Conservation (phyloP, 2,888 invertebrate species). For the Anthophora plumipes region DNA sequence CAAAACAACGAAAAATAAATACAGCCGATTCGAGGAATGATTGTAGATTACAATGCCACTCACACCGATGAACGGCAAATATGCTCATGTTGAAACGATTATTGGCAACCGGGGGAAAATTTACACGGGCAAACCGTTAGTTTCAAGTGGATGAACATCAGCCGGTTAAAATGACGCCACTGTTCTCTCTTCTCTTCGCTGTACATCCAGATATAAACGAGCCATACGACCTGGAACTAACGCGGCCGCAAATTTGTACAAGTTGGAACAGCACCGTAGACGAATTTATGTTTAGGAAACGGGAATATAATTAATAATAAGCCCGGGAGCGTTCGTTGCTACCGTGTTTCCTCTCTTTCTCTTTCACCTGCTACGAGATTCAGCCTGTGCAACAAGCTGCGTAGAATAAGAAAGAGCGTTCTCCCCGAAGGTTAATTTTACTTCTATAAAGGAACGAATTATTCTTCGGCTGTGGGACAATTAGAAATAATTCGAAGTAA, state of each 20-base stretch:
- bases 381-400: not conserved
- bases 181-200: constrained; percentile 8
- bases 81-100: constrained; percentile 29
- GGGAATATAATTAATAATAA: constrained; percentile 48
- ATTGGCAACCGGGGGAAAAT: constrained; percentile 42
- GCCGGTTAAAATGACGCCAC: constrained; percentile 50
- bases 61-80: constrained; percentile 20
- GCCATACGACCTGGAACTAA: constrained; percentile 54
- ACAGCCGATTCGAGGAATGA: constrained; percentile 4
- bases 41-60: constrained; percentile 23
- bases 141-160: constrained; percentile 49
- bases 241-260: constrained; percentile 57
- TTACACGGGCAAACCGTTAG: constrained; percentile 53
- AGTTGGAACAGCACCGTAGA: constrained; percentile 33
- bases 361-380: not conserved
- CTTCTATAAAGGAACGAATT: no score
- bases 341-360: not conserved
- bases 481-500: no score
- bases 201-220: constrained; percentile 40
- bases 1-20: not conserved
- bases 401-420: not conserved
- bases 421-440: no score
- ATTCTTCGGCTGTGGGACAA: no score
- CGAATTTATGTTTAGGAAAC: constrained; percentile 35
- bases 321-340: not conserved